Evolutionary conservation across 2,888 invertebrate genomes (phyloP), one percentile per base, ranked within the genome.

Genomic region (Dilophus febrilis): DNA sequence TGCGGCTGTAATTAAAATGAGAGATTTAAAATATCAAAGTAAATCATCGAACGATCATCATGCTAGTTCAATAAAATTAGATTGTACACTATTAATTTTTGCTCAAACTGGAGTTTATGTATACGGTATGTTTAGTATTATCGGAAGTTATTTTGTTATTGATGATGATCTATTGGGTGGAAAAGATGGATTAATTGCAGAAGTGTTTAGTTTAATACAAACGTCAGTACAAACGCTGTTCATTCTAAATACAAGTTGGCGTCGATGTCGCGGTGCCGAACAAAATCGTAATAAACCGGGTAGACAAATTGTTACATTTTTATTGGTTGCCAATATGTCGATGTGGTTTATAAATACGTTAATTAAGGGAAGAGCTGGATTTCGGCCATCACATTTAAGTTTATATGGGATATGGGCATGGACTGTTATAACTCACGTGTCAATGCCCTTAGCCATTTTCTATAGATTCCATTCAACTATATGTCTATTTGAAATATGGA

Each of bases 401-500:
- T 86, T 88, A 61, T 87, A 81, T 54, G 86, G 86, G 0, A 71
- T 80, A 1, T 86, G 86, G 85, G 83, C 84, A 3, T 90, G 88
- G 88, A 85, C 86, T 0, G 83, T 88, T 49, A 86, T 90, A 49
- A 85, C 84, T 0, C 86, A 88, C 55, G 78, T 87, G 1, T 84
- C 85, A 1, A 85, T 86, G 77, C 88, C 88, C 0, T 64, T 90
- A 35, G 84, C 84, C 1, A 87, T 88, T 50, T 88, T 88, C 64
- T 90, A 86, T 61, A 67, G 90, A 33, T 90, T 90, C 55, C 88
- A 90, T 59, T 87, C 87, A 3, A 86, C 88, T 1, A 88, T 90
- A 49, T 90, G 90, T 58, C 70, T 91, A 16, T 88, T 87, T 52
- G 88, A 90, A 59, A 82, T 91, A 41, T 91, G 90, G 90, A 90